Conservation (phyloP, 2,888 invertebrate genomes). For the Xanthostigma xanthostigma region DNA sequence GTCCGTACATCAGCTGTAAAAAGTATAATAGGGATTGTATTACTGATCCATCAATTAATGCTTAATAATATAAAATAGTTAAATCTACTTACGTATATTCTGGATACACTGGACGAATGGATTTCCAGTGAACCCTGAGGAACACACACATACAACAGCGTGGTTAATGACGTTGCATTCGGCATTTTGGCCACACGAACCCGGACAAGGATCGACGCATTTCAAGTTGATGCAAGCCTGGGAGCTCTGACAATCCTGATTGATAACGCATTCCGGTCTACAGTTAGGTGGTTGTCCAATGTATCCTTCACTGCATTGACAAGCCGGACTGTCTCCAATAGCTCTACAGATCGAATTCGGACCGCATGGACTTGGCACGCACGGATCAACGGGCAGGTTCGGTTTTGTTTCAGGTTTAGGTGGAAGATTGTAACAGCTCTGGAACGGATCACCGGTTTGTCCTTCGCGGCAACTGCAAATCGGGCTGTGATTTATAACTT, state of each 20-base stretch:
- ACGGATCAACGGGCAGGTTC: constrained; percentile 38
- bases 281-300: constrained; percentile 69
- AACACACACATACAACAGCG: constrained; percentile 67
- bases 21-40: constrained; percentile 6
- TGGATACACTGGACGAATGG: constrained; percentile 64
- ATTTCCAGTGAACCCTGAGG: constrained; percentile 61
- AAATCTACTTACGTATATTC: constrained; percentile 32
- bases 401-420: constrained; percentile 25
- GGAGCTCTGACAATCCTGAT: constrained; percentile 62
- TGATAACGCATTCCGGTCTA: constrained; percentile 68
- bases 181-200: constrained; percentile 64
- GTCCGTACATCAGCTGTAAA: constrained; percentile 41
- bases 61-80: neutral
- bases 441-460: constrained; percentile 66
- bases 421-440: constrained; percentile 48
- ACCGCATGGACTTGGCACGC: constrained; percentile 68
- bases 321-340: constrained; percentile 50
- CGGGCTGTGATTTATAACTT: constrained; percentile 37
- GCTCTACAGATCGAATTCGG: constrained; percentile 61
- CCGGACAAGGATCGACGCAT: constrained; percentile 70
- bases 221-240: constrained; percentile 68
- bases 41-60: neutral
- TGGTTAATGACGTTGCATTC: constrained; percentile 68
- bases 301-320: constrained; percentile 62
- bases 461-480: constrained; percentile 37